Conservation (phyloP, 1,140 invertebrate genomes). For the Dinothrombium tinctorium region DNA sequence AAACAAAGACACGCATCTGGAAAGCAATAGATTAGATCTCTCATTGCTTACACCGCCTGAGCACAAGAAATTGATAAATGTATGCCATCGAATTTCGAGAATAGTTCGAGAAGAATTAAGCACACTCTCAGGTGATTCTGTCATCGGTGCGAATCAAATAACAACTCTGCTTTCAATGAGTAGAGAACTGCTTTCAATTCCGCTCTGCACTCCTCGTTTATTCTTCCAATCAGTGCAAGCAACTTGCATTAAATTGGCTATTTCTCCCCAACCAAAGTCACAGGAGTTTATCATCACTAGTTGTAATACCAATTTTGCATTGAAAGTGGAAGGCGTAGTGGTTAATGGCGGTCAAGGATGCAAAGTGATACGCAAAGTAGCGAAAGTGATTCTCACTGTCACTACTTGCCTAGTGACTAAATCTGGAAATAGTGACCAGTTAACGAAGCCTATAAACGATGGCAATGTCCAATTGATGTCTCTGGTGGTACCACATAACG, state of each 20-base stretch:
- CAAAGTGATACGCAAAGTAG: conserved; percentile 40
- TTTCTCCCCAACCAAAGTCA: conserved; percentile 53
- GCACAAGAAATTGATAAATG: conserved; percentile 1
- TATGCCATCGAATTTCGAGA: neutral
- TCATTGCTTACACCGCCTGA: neutral
- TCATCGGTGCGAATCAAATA: conserved; percentile 24
- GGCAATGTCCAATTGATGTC: conserved; percentile 30
- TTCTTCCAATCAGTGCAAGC: conserved; percentile 68
- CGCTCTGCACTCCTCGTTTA: conserved; percentile 49
- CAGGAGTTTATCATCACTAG: conserved; percentile 42
- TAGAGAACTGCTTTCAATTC: conserved; percentile 34
- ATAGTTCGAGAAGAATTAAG: conserved; percentile 1
- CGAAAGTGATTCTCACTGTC: conserved; percentile 41
- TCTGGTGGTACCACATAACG: conserved; percentile 43
- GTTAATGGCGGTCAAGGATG: neutral
- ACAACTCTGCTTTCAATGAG: conserved; percentile 39
- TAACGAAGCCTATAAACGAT: conserved; percentile 12
- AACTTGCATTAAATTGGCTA: conserved; percentile 46
- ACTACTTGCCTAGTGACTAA: conserved; percentile 33
- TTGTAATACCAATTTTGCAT: conserved; percentile 45
- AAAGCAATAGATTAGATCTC: conserved; percentile 5
- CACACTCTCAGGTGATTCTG: neutral
- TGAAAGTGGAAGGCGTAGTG: conserved; percentile 67
- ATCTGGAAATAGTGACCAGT: neutral
- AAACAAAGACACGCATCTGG: conserved; percentile 12